Evolutionary conservation across 2,888 invertebrate species (phyloP), one percentile per base, ranked within the genome.

Genomic region (Ditula angustiorana): DNA sequence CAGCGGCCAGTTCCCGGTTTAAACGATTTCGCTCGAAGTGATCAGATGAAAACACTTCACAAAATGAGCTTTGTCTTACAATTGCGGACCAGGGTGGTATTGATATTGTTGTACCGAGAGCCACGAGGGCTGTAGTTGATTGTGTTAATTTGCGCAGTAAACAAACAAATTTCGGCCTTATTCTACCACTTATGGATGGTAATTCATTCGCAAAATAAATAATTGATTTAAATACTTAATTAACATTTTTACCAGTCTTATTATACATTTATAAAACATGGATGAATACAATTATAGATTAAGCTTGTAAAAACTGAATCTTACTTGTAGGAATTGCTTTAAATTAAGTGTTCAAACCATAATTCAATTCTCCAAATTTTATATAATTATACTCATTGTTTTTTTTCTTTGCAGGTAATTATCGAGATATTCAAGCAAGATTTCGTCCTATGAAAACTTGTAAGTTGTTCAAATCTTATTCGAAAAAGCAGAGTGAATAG

Each of bases 371-470:
- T n/a, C n/a, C n/a, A n/a, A n/a, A n/a, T n/a, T n/a, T n/a, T 26
- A 26, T 5, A 26, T 26, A 26, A 26, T 5, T 26, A 26, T 7
- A 5, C 7, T 11, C 16, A 8, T 8, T n/a, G 7, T 37, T 28
- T 57, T 52, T 50, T n/a, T 26, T 53, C 8, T 57, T 63, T 26
- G 8, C 63, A 63, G 63, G 63, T 63, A 63, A 63, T 63, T 44
- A 57, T 52, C 26, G 33, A 41, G 33, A 1, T 24, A 13, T 21
- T 24, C 10, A 8, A 7, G 37, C 28, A 63, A 44, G 30, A 63
- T 35, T 58, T 30, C n/a, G 57, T 33, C 41, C 33, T 24, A 19
- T 13, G 11, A 58, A 58, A 63, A 50, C 50, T 33, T 63, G 63
- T 63, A 58, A 63, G 63, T 63, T 44, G 50, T 44, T 50, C 26